Evolutionary conservation across 1,140 invertebrate genomes (phyloP), one percentile per base, ranked within the genome.

Genomic region (Bombus huntii): DNA sequence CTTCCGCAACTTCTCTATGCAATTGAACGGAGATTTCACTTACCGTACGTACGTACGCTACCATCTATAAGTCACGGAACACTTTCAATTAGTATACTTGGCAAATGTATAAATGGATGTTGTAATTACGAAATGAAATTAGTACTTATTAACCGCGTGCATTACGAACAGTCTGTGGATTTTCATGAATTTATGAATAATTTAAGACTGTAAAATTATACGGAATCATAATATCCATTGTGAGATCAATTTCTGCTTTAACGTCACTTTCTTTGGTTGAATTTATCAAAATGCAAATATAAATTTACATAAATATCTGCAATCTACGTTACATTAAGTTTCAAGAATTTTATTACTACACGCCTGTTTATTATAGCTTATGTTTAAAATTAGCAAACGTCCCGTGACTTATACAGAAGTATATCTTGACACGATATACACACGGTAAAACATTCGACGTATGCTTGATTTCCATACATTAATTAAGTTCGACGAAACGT

Each of bases 401-500:
- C 3, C 12, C 59, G 59, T 62, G 10, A n/a, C 18, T 53, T 22
- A 22, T 22, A 53, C 6, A 22, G 47, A 53, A 53, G 1, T 53
- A 53, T 6, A 22, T 39, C 1, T 22, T 53, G 47, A 53, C 18
- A 22, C 0, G 47, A 53, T 53, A 53, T 53, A 53, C 47, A 53
- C 6, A n/a, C 28, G 59, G 28, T 12, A n/a, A 62, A 62, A n/a
- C 10, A 22, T 62, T 62, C 3, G 28, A 62, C 12, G 59, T 62
- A 62, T 22, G 18, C 47, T 22, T 53, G 47, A 53, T 53, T 53
- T 47, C 28, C 65, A 42, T 70, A 34, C n/a, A 18, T 80, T 85
- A 80, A 85, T 85, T 65, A 68, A 80, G 68, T 80, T 39, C 76
- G 53, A 72, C 76, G 76, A 79, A 85, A 85, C 59, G 68, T 79